phyloP scores from a whole-genome alignment of 2,888 invertebrate species.

The Nysson spinosus region DNA sequence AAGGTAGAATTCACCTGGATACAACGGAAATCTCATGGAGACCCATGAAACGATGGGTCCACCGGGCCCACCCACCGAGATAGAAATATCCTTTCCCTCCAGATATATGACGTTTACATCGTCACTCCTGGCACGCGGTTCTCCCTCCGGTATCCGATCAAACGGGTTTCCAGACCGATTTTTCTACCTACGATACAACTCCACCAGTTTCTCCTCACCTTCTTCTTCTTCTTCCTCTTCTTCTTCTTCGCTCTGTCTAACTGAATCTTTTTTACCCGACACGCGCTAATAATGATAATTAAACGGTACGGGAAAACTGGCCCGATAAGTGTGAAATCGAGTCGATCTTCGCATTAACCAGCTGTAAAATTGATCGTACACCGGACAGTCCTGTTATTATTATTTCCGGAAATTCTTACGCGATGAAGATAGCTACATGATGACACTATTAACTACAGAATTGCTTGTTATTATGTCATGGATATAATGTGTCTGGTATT shows the following conservation, averaged over 20 bases:
- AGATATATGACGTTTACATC: constrained; percentile 54
- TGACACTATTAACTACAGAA: too few species aligned
- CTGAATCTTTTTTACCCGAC: constrained; percentile 14
- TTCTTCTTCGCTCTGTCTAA: not conserved
- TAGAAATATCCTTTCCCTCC: constrained; percentile 44
- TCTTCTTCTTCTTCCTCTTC: not conserved
- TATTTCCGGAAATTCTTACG: too few species aligned
- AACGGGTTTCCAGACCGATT: constrained; percentile 50
- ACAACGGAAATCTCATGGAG: constrained; percentile 31
- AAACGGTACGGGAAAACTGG: constrained; percentile 19
- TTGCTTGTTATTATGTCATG: too few species aligned
- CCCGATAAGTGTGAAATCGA: too few species aligned
- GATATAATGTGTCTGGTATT: too few species aligned
- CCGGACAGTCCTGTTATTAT: too few species aligned
- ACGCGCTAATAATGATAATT: constrained; percentile 15
- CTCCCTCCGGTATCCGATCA: constrained; percentile 28
- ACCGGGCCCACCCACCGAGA: constrained; percentile 48
- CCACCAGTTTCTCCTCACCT: constrained; percentile 6
- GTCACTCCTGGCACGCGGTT: constrained; percentile 51
- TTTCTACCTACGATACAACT: too few species aligned
- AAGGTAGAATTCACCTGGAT: too few species aligned
- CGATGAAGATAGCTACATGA: too few species aligned
- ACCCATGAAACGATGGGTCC: constrained; percentile 16
- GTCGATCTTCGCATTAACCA: too few species aligned
- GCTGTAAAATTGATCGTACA: too few species aligned